Percentiles rank a stretch among this genome's conserved stretches.
Conservation (phyloP, 2,888 invertebrate genomes). For the Trisateles emortualis region DNA sequence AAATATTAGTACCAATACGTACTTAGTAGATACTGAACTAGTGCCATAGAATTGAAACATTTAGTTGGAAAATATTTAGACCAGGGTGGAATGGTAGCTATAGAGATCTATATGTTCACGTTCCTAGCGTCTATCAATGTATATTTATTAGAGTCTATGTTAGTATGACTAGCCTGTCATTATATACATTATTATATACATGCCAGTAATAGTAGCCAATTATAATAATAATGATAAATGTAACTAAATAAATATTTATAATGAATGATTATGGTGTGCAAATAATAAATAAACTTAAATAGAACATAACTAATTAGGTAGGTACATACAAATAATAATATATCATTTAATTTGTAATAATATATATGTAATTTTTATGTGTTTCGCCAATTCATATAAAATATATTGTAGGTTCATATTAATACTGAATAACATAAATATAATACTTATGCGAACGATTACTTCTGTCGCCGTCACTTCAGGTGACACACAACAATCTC, state of each 20-base stretch:
- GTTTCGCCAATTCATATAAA: slow-evolving; percentile 5
- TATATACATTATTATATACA: slow-evolving; percentile 58
- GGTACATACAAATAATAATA: slow-evolving; percentile 58
- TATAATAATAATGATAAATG: slow-evolving; percentile 59
- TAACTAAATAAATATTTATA: slow-evolving; percentile 48
- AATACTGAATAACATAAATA: not conserved
- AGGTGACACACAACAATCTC: too few species aligned
- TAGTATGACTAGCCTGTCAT: slow-evolving; percentile 29
- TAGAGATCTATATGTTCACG: not conserved
- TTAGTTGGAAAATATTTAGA: not conserved
- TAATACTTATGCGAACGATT: not conserved
- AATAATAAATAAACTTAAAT: slow-evolving; percentile 70
- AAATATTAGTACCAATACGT: not conserved
- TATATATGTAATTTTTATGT: slow-evolving; percentile 21
- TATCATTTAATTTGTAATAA: not conserved
- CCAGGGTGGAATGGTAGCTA: not conserved
- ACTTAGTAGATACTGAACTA: slow-evolving; percentile 4
- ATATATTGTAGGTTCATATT: not conserved
- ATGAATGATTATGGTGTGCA: slow-evolving; percentile 78
- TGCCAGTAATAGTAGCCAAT: slow-evolving; percentile 70
- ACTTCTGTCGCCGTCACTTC: too few species aligned
- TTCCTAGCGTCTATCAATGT: not conserved
- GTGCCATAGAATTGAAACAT: slow-evolving; percentile 8
- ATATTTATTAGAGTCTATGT: slow-evolving; percentile 7
- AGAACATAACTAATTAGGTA: slow-evolving; percentile 49